Conservation (phyloP, 1,140 invertebrate genomes). For the Parapsyche elsis region DNA sequence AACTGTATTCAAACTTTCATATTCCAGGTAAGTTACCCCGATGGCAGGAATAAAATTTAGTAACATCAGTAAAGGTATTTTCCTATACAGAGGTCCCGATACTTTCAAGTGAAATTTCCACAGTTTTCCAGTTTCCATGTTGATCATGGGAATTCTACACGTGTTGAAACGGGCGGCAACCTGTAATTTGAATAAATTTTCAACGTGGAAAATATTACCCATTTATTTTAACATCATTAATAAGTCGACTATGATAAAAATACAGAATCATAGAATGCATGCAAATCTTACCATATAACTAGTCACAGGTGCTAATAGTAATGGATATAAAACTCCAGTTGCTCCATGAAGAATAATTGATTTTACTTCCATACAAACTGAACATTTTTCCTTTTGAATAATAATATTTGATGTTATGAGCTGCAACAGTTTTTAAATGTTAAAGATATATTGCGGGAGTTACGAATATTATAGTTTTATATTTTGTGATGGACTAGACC, state of each 20-base stretch:
- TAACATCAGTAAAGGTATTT: constrained; percentile 55
- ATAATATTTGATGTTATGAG: constrained; percentile 62
- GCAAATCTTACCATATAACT: constrained; percentile 65
- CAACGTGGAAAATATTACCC: not conserved
- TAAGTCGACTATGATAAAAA: not conserved
- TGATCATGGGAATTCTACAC: constrained; percentile 62
- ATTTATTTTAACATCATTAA: too few species aligned
- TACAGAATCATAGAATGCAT: not conserved
- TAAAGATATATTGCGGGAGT: not conserved
- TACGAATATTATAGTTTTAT: not conserved
- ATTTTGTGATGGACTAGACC: too few species aligned
- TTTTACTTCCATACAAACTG: constrained; percentile 65
- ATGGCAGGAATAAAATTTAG: constrained; percentile 59
- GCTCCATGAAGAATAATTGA: constrained; percentile 60
- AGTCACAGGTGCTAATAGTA: constrained; percentile 62
- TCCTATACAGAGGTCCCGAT: constrained; percentile 58
- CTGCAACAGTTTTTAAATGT: constrained; percentile 58
- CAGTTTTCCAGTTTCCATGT: constrained; percentile 60
- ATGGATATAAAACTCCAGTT: constrained; percentile 62
- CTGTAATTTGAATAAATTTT: constrained; percentile 57
- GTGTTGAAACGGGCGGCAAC: constrained; percentile 62
- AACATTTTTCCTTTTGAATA: constrained; percentile 62
- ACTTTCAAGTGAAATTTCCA: constrained; percentile 60
- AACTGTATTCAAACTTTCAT: constrained; percentile 60
- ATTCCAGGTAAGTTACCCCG: constrained; percentile 63